Evolutionary conservation across 37 sponge, comb jelly and placozoan species (phyloP), one percentile per base, ranked within the genome.

Genomic region (Haliclona indistincta): DNA sequence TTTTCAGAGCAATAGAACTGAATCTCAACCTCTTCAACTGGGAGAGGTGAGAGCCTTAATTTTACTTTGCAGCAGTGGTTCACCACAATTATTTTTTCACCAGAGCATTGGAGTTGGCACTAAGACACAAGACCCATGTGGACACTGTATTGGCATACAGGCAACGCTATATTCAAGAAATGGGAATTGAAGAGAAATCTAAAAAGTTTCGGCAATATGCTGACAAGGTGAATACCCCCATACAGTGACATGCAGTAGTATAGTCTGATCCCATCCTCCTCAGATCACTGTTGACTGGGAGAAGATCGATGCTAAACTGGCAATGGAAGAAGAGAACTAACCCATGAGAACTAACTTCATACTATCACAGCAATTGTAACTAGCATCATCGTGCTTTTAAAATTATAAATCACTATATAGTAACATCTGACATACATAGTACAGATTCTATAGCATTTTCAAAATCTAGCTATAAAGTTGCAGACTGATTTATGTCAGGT

Each of bases 101-200:
- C 19, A 96, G 97, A 45, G 97, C 97, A 8, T 74, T 97, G 64
- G 90, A 94, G 69, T 32, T 97, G 56, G 97, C 97, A 39, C 56
- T 94, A 34, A 87, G 88, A 47, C 84, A 94, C 76, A 93, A 97
- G 82, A 97, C 97, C 13, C 97, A 97, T 61, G 87, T 97, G 32
- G 97, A 97, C 75, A 97, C 97, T 32, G 97, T 97, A 28, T 64
- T 97, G 61, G 97, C 87, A 45, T 94, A 67, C 72, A 77, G 95
- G 33, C 91, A 94, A 39, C 84, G 70, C 58, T 85, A 94, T 51
- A 78, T 97, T 49, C 22, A 61, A 11, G 84, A 85, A 15, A 43
- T 97, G 15, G 88, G 87, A 37, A 63, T 71, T 52, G 42, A 93
- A 42, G 97, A 97, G 60, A 83, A 66, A 23, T 71, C 91, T 17